Evolutionary conservation across 2,113 vertebrate species (phyloP).

Genomic region (Equus quagga): DNA sequence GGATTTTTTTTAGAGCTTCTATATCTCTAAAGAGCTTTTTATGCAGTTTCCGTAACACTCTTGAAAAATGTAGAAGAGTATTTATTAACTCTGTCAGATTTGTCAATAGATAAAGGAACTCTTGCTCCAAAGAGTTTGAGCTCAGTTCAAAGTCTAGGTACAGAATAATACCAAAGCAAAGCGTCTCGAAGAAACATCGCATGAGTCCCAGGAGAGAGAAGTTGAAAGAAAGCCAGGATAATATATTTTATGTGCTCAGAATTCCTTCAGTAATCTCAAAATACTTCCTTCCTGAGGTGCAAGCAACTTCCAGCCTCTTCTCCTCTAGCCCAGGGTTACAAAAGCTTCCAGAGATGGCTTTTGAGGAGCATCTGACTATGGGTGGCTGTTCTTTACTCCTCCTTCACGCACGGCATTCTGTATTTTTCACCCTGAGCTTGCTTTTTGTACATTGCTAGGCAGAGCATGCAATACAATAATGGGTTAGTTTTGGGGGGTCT

Average conservation of each 20-base stretch:
- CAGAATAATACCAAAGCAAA: slow-evolving; percentile 36
- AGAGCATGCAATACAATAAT: slow-evolving; percentile 53
- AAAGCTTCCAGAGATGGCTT: slow-evolving; percentile 43
- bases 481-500: neutral
- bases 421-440: slow-evolving; percentile 12
- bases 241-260: neutral
- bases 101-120: slow-evolving; percentile 44
- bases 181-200: neutral
- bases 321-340: neutral
- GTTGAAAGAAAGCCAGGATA: neutral
- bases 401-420: neutral
- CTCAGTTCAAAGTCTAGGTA: neutral
- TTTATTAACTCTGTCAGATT: slow-evolving; percentile 26
- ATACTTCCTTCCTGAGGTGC: neutral
- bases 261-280: slow-evolving; percentile 33
- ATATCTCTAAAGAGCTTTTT: neutral
- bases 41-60: slow-evolving; percentile 5
- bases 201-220: neutral
- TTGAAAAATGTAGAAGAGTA: neutral
- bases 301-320: neutral
- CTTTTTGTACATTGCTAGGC: slow-evolving; percentile 47
- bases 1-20: neutral
- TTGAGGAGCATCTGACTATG: neutral
- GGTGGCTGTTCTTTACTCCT: neutral
- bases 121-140: slow-evolving; percentile 11